These are phyloP conservation scores for Semotilus atromaculatus DNA, from an alignment of 2,797 vertebrate species.

Conservation along the genomic window DNA sequence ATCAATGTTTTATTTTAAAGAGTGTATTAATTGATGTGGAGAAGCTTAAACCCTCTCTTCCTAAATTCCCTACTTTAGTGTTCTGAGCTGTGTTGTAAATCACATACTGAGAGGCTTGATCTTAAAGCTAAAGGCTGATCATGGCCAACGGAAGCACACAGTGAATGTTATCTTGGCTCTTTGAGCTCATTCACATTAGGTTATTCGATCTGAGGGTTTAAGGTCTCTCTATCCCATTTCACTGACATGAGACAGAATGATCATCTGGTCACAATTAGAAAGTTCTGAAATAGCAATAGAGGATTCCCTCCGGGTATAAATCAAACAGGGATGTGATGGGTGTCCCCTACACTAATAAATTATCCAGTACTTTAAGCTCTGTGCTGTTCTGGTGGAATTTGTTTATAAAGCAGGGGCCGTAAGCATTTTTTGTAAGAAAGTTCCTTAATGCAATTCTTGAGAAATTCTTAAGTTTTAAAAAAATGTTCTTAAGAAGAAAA, in stretches of 20 bases:
- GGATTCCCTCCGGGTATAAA: slow-evolving; percentile 44
- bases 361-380: background rate
- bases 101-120: slow-evolving; percentile 4
- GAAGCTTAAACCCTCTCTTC: slow-evolving; percentile 37
- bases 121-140: slow-evolving; percentile 36
- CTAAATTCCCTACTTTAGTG: slow-evolving; percentile 7
- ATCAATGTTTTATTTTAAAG: background rate
- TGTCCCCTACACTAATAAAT: background rate
- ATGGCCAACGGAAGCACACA: slow-evolving; percentile 15
- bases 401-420: background rate
- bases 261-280: slow-evolving; percentile 40
- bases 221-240: slow-evolving; percentile 20
- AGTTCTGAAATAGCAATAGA: slow-evolving; percentile 51
- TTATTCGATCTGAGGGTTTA: slow-evolving; percentile 51
- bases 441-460: background rate
- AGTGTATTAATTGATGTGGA: background rate
- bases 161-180: slow-evolving; percentile 45
- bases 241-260: slow-evolving; percentile 13
- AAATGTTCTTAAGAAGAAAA: background rate
- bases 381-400: slow-evolving; percentile 14
- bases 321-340: slow-evolving; percentile 18
- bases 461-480: too few species aligned
- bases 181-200: slow-evolving; percentile 37
- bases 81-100: slow-evolving; percentile 35
- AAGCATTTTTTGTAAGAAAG: too few species aligned